These are phyloP conservation scores for Equus przewalskii DNA, from an alignment of 2,113 vertebrate genomes.

Conservation along the genomic window DNA sequence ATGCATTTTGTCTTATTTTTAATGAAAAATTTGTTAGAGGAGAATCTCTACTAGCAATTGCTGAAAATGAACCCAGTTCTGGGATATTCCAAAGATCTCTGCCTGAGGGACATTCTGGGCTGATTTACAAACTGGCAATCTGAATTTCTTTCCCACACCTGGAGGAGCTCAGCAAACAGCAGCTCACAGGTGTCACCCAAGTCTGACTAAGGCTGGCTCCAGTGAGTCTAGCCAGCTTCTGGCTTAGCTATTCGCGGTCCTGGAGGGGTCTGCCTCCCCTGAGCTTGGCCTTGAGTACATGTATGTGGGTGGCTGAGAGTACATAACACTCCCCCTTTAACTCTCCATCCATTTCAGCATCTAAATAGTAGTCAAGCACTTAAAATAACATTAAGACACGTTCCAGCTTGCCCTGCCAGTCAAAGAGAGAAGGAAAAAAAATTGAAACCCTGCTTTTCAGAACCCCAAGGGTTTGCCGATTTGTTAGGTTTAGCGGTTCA, in stretches of 20 bases:
- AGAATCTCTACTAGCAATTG: neutral
- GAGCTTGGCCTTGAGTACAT: neutral
- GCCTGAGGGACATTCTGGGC: constrained; percentile 63
- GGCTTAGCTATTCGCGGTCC: constrained; percentile 78
- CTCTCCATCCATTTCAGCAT: constrained; percentile 86
- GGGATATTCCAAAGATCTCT: constrained; percentile 67
- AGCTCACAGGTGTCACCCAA: constrained; percentile 85
- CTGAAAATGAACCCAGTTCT: constrained; percentile 69
- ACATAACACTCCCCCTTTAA: constrained; percentile 58
- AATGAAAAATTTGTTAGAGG: neutral
- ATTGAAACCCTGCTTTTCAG: constrained; percentile 86
- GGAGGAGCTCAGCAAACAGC: constrained; percentile 85
- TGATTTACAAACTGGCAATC: constrained; percentile 83
- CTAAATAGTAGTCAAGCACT: constrained; percentile 88
- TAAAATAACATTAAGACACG: constrained; percentile 89
- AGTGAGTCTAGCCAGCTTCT: constrained; percentile 86
- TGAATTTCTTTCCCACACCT: constrained; percentile 86
- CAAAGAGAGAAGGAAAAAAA: constrained; percentile 74
- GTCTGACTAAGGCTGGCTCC: constrained; percentile 86
- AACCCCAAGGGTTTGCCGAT: constrained; percentile 88
- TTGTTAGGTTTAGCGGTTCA: constrained; percentile 89
- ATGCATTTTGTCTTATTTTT: constrained; percentile 21
- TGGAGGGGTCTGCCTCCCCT: constrained; percentile 67
- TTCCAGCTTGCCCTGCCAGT: constrained; percentile 88
- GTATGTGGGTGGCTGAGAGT: constrained; percentile 64